Evolutionary conservation across 2,113 vertebrate species (phyloP), one percentile per base, ranked within the genome.

Genomic region (Eudorcas thomsonii): DNA sequence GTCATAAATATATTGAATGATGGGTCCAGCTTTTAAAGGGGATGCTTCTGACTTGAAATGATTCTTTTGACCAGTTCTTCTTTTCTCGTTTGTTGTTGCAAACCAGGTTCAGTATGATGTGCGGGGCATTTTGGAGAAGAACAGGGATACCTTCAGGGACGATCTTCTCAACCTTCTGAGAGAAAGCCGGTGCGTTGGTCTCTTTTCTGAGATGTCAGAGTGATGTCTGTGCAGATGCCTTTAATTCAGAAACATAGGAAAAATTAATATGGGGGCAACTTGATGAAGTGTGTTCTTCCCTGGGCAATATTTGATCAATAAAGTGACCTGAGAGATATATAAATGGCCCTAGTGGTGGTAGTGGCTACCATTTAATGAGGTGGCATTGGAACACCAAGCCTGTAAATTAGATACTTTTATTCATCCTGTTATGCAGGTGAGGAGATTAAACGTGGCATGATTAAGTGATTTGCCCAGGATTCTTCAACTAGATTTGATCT

Each of bases 51-150:
- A 21, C 57, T 59, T 33, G 16, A 77, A 54, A 16, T 52, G 39
- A 15, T n/a, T 59, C 62, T 83, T 67, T 43, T 45, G 5, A 64
- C 19, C 91, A 54, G 1, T 17, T 60, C 78, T 26, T 2, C 13
- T 26, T 80, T 28, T 54, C 17, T 19, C 3, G 0, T 86, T 39
- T 88, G 5, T 91, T 93, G 74, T 64, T 16, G 26, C 28, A 93
- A 98, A 92, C 86, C 98, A 99, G 99, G 99, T 99, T 98, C 99
- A 99, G 96, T 99, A 99, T 98, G 99, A 99, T 50, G 99, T 99
- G 74, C 99, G 99, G 97, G 99, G 99, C 17, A 99, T 99, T 97
- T 94, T 99, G 98, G 99, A 99, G 99, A 99, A 99, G 98, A 99
- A 99, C 98, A 99, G 99, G 96, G 99, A 99, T 91, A 99, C 99